Base-by-base conservation (phyloP, 2,888 invertebrate species). In the Dioctria linearis region DNA sequence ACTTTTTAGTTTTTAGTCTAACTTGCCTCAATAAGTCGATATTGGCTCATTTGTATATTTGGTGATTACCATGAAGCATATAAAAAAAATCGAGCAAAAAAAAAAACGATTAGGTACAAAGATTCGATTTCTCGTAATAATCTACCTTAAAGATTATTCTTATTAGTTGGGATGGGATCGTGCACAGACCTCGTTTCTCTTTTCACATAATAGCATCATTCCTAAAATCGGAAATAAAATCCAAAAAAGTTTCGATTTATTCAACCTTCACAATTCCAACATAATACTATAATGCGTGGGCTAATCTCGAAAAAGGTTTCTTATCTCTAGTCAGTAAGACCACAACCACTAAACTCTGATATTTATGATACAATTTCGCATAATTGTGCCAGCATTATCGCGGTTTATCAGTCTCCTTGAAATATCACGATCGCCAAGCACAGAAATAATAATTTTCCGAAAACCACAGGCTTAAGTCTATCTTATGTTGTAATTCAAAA, bases 381-480 rank as follows among this genome's bases (percentile, higher is more conserved):
- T 57, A 73, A 73, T 73, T 73, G 73, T 57, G 39, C 73, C 54
- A 39, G 13, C 54, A 73, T 73, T 73, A 73, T 73, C 51, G 73
- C 37, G 25, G 13, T 73, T 73, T 73, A 76, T 61, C 76, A 76
- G 63, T 76, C 49, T 63, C 76, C 76, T 76, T 76, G 76, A 76
- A 76, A 76, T 63, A 76, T 76, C 76, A 76, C 76, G 76, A 76
- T 63, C 63, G 40, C 25, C 61, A 37, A 11, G 63, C 25, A 25
- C 46, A 46, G 63, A 63, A 63, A 46, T 51, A 39, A 42, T 63
- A 76, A 76, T 76, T 76, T 76, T 63, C 11, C 63, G 51, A 9
- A 76, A 61, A 63, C 49, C 76, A 76, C 49, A 4, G 76, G 37
- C 46, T 37, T 61, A 43, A 9, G 46, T 9, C 25, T 59, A 69